Percentiles rank a stretch among this genome's conserved stretches.
Evolutionary conservation across 2,797 vertebrate genomes (phyloP).

Genomic region (Poecilia picta): DNA sequence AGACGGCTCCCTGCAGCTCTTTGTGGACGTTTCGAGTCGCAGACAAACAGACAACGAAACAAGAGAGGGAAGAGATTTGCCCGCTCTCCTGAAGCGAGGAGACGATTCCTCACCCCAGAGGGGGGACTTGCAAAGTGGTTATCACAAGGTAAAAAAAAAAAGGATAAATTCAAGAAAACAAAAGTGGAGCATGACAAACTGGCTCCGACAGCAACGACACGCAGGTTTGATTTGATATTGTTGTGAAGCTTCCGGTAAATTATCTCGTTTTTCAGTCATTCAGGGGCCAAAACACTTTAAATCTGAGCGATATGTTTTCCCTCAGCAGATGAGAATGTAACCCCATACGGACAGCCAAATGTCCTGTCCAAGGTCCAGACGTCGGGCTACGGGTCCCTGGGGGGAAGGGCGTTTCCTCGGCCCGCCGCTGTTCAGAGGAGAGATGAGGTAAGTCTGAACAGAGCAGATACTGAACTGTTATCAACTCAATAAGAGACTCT

Average conservation of each 20-base stretch:
- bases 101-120: constrained; percentile 60
- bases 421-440: constrained; percentile 79
- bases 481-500: constrained; percentile 4
- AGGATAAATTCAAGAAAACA: neutral
- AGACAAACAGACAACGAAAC: constrained; percentile 73
- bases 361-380: constrained; percentile 81
- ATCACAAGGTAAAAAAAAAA: constrained; percentile 55
- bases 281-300: constrained; percentile 53
- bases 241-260: constrained; percentile 25
- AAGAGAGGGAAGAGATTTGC: constrained; percentile 61
- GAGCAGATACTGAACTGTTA: constrained; percentile 5
- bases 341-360: constrained; percentile 80
- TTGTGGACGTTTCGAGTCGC: constrained; percentile 73
- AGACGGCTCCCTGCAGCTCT: constrained; percentile 70
- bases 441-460: constrained; percentile 71
- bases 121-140: constrained; percentile 64
- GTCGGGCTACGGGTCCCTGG: constrained; percentile 85
- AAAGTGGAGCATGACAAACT: constrained; percentile 24
- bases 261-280: constrained; percentile 34
- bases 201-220: neutral
- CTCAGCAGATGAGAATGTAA: constrained; percentile 83
- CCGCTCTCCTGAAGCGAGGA: constrained; percentile 54
- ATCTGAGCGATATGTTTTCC: constrained; percentile 57
- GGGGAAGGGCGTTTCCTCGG: constrained; percentile 82
- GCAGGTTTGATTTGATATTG: constrained; percentile 48